Base-by-base conservation (phyloP, 1,140 invertebrate genomes). In the Trissolcus basalis region DNA sequence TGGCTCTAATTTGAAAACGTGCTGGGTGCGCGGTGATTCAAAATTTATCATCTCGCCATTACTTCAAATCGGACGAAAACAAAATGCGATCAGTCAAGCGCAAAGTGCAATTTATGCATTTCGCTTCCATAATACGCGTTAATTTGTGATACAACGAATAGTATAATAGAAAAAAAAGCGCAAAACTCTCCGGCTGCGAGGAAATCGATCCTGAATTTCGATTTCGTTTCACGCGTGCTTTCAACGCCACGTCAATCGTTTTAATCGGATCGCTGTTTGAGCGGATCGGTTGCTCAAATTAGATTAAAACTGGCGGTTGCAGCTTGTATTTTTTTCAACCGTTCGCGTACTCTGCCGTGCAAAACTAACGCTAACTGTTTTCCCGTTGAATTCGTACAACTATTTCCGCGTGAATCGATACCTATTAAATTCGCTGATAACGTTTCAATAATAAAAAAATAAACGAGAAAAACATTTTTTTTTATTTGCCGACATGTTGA, bases 1-100 rank as follows among this genome's bases (percentile, higher is more conserved):
- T 61, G 35, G 44, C 43, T 27, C 19, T 48, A 61, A 61, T 55
- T 13, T 50, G 47, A 35, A 64, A 63, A 64, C 48, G 47, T 16
- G 33, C 35, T 11, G 16, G 36, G 7, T 33, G 9, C n/a, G 16
- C 35, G 39, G 50, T 19, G 48, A 64, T 64, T 56, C 48, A 64
- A 53, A 58, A 59, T 64, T 58, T 72, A 72, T 72, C 60, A 58
- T 64, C 53, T 64, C 47, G 58, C 61, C 13, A 72, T 58, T 64
- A 59, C 35, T 72, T 64, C 39, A 72, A 72, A 64, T 72, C 60
- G 33, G 4, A 0, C 12, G 59, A 50, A 59, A 64, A 59, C 53
- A 47, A 53, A 48, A 63, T 27, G 48, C 67, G 43, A 70, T 70
- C 58, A 50, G 10, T 48, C 53, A 72, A 64, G 58, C 36, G 61